phyloP scores from a whole-genome alignment of 2,888 invertebrate genomes.

The Machimus rusticus region DNA sequence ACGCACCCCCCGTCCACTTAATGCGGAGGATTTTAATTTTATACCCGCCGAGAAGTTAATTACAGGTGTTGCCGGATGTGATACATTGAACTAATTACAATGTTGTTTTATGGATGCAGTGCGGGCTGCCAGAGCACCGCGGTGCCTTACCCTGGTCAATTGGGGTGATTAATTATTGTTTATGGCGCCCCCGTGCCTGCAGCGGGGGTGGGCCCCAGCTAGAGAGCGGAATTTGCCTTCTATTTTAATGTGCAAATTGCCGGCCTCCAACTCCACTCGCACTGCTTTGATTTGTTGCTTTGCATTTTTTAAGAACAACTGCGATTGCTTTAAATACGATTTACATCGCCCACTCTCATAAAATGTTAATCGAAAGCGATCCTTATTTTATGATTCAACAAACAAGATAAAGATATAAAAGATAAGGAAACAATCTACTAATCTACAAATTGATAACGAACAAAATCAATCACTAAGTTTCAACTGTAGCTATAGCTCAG shows the following conservation, averaged over 20 bases:
- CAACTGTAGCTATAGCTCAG: too few relatives aligned
- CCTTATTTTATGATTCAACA: neutral
- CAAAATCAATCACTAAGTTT: too few relatives aligned
- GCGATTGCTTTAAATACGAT: neutral
- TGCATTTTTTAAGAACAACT: neutral
- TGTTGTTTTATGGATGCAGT: conserved; percentile 25
- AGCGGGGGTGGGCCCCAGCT: neutral
- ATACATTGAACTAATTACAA: conserved; percentile 28
- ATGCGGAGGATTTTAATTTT: conserved; percentile 6
- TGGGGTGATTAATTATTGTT: neutral
- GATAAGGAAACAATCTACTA: too few relatives aligned
- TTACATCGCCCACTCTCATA: neutral
- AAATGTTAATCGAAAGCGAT: neutral
- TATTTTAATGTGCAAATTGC: neutral
- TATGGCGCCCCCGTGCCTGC: neutral
- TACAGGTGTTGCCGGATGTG: conserved; percentile 31
- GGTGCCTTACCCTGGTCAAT: neutral
- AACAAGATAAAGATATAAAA: neutral
- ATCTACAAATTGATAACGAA: too few relatives aligned
- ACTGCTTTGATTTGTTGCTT: neutral
- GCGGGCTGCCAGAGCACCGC: neutral
- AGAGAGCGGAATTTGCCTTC: neutral
- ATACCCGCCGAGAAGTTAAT: neutral
- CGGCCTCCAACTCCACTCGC: neutral
- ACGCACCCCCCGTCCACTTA: neutral